Evolutionary conservation across 2,888 invertebrate genomes (phyloP).

Genomic region (Drosophila ustulata): DNA sequence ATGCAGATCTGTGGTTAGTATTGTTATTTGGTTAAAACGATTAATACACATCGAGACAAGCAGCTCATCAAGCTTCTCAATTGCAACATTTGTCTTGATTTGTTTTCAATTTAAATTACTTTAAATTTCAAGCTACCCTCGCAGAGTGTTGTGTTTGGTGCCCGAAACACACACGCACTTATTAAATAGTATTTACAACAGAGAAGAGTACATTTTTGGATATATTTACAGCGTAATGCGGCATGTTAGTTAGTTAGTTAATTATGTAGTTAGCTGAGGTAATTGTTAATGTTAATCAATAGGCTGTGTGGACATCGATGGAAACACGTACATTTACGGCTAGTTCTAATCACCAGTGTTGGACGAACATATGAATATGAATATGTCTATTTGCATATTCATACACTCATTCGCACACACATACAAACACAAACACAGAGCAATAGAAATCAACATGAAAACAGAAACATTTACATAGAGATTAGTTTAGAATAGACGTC

Average conservation of each 20-base stretch:
- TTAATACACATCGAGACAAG: conserved; percentile 58
- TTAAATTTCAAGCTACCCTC: conserved; percentile 23
- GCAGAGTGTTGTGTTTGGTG: conserved; percentile 1
- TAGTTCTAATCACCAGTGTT: conserved; percentile 42
- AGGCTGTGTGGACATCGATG: conserved; percentile 62
- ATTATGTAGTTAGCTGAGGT: conserved; percentile 8
- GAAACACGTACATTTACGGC: conserved; percentile 19
- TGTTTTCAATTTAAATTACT: no score
- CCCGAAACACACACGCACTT: conserved; percentile 5
- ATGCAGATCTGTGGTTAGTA: conserved; percentile 37
- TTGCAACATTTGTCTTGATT: not conserved
- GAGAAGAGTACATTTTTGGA: conserved; percentile 24
- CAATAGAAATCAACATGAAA: conserved; percentile 60
- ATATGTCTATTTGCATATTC: conserved; percentile 22
- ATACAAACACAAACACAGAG: conserved; percentile 16
- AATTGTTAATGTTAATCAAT: conserved; percentile 33
- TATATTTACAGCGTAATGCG: conserved; percentile 43
- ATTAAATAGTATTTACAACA: conserved; percentile 42
- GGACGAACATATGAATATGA: conserved; percentile 8
- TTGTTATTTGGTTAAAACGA: conserved; percentile 14
- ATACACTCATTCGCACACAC: conserved; percentile 9
- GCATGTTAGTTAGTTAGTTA: conserved; percentile 17
- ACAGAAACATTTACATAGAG: conserved; percentile 60
- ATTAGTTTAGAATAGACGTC: conserved; percentile 28
- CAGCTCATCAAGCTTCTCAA: conserved; percentile 19